phyloP scores from a whole-genome alignment of 2,888 invertebrate species.

The Stegana nigrithorax region DNA sequence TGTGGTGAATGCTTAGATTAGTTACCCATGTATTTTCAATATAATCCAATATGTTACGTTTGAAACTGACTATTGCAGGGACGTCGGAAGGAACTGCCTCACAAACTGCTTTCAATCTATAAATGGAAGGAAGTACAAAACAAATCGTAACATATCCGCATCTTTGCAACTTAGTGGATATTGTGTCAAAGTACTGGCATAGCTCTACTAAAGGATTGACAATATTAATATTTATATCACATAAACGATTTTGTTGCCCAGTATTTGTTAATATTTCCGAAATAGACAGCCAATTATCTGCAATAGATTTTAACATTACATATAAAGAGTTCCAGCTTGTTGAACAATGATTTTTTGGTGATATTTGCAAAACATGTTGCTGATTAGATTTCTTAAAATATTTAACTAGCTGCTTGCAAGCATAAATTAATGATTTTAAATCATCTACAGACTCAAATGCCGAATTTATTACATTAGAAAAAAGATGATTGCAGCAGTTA shows the following conservation, averaged over 20 bases:
- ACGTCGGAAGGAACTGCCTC: not conserved
- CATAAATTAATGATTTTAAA: constrained; percentile 13
- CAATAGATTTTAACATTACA: constrained; percentile 26
- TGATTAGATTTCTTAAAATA: constrained; percentile 30
- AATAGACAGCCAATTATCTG: constrained; percentile 2
- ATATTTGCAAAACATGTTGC: constrained; percentile 23
- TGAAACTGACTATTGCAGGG: not conserved
- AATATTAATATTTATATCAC: constrained; percentile 13
- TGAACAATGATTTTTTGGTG: constrained; percentile 24
- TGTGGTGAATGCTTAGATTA: constrained; percentile 27
- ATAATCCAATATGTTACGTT: constrained; percentile 21
- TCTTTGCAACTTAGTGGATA: constrained; percentile 28
- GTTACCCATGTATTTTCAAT: constrained; percentile 10
- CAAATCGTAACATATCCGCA: constrained; percentile 22
- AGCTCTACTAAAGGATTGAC: constrained; percentile 22
- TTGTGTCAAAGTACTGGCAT: constrained; percentile 24
- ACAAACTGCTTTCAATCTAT: constrained; percentile 2
- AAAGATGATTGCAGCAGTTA: constrained; percentile 23
- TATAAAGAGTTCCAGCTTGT: constrained; percentile 27
- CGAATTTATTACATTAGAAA: constrained; percentile 23
- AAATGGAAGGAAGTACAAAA: constrained; percentile 29
- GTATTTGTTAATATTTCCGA: constrained; percentile 16
- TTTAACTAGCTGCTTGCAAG: constrained; percentile 25
- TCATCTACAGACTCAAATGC: constrained; percentile 18
- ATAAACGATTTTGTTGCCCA: constrained; percentile 24